Evolutionary conservation across 2,888 invertebrate genomes (phyloP).

Genomic region (Sesia apiformis): DNA sequence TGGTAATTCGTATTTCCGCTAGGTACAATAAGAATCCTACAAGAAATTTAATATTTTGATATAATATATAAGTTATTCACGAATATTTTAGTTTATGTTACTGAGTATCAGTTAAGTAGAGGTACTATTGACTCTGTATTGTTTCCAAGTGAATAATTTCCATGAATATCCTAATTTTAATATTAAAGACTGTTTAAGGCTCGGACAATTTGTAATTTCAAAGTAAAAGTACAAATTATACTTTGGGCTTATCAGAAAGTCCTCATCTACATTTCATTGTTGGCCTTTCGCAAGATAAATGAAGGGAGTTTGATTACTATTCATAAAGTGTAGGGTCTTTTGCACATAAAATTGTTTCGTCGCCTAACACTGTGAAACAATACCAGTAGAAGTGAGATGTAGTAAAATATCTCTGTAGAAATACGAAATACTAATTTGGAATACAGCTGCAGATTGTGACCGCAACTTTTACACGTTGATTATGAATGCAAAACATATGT

Average conservation of each 20-base stretch:
- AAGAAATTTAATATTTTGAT: too few relatives aligned
- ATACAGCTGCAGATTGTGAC: too few relatives aligned
- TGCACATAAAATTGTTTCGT: slow-evolving; percentile 31
- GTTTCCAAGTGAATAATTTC: not conserved
- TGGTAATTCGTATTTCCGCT: too few relatives aligned
- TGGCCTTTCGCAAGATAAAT: slow-evolving; percentile 44
- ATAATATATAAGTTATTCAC: too few relatives aligned
- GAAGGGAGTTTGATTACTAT: slow-evolving; percentile 55
- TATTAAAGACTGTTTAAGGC: slow-evolving; percentile 19
- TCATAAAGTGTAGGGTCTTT: slow-evolving; percentile 47
- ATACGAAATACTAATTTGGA: too few relatives aligned
- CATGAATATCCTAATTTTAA: not conserved
- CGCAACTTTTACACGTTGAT: too few relatives aligned
- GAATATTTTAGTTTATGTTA: too few relatives aligned
- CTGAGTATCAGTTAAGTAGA: too few relatives aligned
- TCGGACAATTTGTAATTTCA: slow-evolving; percentile 29
- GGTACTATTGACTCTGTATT: not conserved
- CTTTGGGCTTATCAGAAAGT: slow-evolving; percentile 42
- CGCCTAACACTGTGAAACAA: slow-evolving; percentile 15
- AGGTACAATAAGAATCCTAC: too few relatives aligned
- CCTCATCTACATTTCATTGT: slow-evolving; percentile 58
- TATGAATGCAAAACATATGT: too few relatives aligned
- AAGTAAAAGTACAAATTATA: slow-evolving; percentile 32
- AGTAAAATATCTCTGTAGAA: too few relatives aligned
- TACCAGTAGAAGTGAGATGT: not conserved